phyloP scores from a whole-genome alignment of 2,113 vertebrate genomes.

The Pimephales promelas region DNA sequence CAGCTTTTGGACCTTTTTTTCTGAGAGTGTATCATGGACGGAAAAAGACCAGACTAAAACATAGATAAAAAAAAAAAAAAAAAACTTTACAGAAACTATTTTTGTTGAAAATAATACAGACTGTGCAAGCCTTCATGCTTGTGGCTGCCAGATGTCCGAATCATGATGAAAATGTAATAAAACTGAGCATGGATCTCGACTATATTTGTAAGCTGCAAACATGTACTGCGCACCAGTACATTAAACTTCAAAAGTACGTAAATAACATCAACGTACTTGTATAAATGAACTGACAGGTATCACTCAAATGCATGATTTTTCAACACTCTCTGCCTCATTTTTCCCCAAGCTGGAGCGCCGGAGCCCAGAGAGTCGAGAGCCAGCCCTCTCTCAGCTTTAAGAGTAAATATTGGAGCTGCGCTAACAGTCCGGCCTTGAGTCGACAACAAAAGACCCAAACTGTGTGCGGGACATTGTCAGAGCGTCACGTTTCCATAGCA shows the following conservation, averaged over 20 bases:
- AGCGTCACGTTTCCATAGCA: conserved; percentile 60
- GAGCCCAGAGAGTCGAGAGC: conserved; percentile 37
- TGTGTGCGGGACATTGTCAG: conserved; percentile 43
- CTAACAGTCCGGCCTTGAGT: conserved; percentile 30
- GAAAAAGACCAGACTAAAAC: too few species aligned
- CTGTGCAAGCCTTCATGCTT: too few species aligned
- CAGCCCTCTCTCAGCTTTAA: conserved; percentile 27
- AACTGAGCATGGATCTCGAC: too few species aligned
- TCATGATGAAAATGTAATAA: too few species aligned
- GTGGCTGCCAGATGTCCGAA: too few species aligned
- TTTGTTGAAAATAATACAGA: too few species aligned
- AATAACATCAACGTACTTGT: not conserved
- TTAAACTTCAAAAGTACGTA: not conserved
- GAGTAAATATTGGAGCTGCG: conserved; percentile 46
- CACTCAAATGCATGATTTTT: not conserved
- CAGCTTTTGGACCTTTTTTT: too few species aligned
- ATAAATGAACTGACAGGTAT: not conserved
- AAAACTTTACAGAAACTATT: too few species aligned
- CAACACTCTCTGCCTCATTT: not conserved
- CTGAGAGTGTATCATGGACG: too few species aligned
- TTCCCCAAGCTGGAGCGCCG: conserved; percentile 66
- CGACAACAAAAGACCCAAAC: conserved; percentile 48
- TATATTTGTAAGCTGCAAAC: not conserved
- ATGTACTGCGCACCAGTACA: not conserved
- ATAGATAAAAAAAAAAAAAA: too few species aligned